A percentile compares a stretch with the other conserved stretches of the same genome.
Conservation (phyloP, 2,113 vertebrate genomes). For the Prolemur simus region DNA sequence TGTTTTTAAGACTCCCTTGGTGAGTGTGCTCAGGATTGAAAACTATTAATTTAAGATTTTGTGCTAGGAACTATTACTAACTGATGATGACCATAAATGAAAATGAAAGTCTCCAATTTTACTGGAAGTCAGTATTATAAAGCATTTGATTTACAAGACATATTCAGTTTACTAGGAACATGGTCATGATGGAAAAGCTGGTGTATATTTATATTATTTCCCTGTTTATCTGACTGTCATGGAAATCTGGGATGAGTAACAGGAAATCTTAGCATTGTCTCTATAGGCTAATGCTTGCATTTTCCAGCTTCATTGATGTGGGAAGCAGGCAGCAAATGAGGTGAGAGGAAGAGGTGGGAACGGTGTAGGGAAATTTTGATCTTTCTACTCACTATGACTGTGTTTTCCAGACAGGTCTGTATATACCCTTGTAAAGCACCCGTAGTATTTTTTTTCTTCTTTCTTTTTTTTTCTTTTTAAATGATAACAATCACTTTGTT, state of each 20-base stretch:
- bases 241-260: conserved; percentile 48
- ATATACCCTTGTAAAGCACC: neutral
- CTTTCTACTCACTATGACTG: neutral
- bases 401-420: neutral
- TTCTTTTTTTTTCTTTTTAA: too few species aligned
- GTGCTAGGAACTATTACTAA: conserved; percentile 50
- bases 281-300: neutral
- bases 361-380: neutral
- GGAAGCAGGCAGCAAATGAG: conserved; percentile 9
- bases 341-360: neutral
- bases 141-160: neutral
- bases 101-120: conserved; percentile 58
- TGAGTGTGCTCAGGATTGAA: conserved; percentile 33
- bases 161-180: conserved; percentile 44
- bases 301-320: neutral
- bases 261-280: conserved; percentile 52
- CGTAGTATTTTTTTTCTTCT: neutral
- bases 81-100: conserved; percentile 53
- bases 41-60: conserved; percentile 63
- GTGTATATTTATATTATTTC: conserved; percentile 39
- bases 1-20: conserved; percentile 66
- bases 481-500: too few species aligned
- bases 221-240: conserved; percentile 50
- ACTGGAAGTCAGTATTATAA: conserved; percentile 51
- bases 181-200: conserved; percentile 31